Evolutionary conservation across 2,888 invertebrate genomes (phyloP).

Genomic region (Altica lythri): DNA sequence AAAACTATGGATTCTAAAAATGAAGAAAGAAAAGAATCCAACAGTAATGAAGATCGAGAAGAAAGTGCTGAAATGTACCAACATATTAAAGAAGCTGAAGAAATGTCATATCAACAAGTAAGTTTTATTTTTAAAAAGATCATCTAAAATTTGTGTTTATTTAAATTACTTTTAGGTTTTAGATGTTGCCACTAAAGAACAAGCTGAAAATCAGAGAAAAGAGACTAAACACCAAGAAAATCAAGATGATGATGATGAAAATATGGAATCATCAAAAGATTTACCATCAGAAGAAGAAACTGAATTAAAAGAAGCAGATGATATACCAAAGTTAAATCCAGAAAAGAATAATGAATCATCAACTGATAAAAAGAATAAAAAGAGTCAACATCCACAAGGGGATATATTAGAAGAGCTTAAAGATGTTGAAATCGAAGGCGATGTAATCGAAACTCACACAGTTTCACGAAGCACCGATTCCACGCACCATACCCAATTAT

Average conservation of each 20-base stretch:
- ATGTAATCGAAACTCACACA: constrained; percentile 67
- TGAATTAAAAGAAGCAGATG: constrained; percentile 48
- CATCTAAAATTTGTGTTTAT: constrained; percentile 4
- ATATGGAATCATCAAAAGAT: constrained; percentile 63
- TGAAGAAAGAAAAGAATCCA: constrained; percentile 53
- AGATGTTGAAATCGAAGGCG: constrained; percentile 75
- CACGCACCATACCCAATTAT: constrained; percentile 72
- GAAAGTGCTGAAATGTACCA: constrained; percentile 67
- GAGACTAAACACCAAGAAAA: constrained; percentile 59
- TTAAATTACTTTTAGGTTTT: constrained; percentile 58
- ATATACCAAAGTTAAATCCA: constrained; percentile 53
- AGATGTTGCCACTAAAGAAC: constrained; percentile 82
- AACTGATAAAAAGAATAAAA: constrained; percentile 55
- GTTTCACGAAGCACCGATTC: constrained; percentile 74
- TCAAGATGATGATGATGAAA: constrained; percentile 64
- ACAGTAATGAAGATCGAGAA: constrained; percentile 54
- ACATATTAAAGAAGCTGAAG: constrained; percentile 80
- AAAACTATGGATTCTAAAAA: constrained; percentile 61
- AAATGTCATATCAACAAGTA: no score
- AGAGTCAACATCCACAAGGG: constrained; percentile 56
- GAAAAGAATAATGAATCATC: constrained; percentile 57
- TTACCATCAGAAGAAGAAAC: constrained; percentile 51
- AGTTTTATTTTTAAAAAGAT: not conserved
- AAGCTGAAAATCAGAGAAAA: constrained; percentile 68
- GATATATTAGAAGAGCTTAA: constrained; percentile 52